phyloP scores from a whole-genome alignment of 1,140 invertebrate species.

The Theocolax elegans region DNA sequence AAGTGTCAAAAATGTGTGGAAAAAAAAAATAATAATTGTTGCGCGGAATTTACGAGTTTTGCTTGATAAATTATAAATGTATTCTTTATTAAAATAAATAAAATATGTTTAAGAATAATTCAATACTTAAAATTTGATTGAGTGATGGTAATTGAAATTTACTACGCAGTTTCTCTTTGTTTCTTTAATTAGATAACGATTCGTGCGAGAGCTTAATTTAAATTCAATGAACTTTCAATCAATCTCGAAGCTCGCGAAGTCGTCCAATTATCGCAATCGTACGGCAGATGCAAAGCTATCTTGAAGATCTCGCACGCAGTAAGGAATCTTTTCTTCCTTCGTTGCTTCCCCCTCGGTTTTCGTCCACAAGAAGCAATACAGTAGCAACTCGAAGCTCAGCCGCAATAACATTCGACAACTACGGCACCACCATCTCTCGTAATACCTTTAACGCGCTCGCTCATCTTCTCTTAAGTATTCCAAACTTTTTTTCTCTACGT shows the following conservation, averaged over 20 bases:
- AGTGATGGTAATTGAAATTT: slow-evolving; percentile 15
- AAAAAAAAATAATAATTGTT: too few relatives aligned
- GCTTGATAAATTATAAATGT: too few relatives aligned
- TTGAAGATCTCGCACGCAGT: slow-evolving; percentile 2
- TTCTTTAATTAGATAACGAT: slow-evolving; percentile 46
- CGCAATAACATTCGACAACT: slow-evolving; percentile 17
- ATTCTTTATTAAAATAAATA: too few relatives aligned
- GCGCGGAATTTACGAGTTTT: too few relatives aligned
- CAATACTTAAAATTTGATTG: neutral
- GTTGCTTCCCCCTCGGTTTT: neutral
- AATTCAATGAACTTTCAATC: slow-evolving; percentile 48
- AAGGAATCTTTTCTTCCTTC: slow-evolving; percentile 40
- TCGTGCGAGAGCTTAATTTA: slow-evolving; percentile 28
- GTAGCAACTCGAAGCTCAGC: slow-evolving; percentile 36
- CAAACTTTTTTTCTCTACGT: too few relatives aligned
- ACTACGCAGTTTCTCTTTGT: neutral
- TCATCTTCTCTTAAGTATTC: too few relatives aligned
- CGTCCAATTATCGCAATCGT: slow-evolving; percentile 51
- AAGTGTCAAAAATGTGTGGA: slow-evolving; percentile 1
- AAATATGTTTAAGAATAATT: too few relatives aligned
- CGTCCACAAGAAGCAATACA: slow-evolving; percentile 12
- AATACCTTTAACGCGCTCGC: neutral
- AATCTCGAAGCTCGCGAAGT: slow-evolving; percentile 39
- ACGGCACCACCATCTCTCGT: neutral
- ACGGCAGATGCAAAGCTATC: slow-evolving; percentile 50